Evolutionary conservation across 2,888 invertebrate species (phyloP).

Genomic region (Doris montereyensis): DNA sequence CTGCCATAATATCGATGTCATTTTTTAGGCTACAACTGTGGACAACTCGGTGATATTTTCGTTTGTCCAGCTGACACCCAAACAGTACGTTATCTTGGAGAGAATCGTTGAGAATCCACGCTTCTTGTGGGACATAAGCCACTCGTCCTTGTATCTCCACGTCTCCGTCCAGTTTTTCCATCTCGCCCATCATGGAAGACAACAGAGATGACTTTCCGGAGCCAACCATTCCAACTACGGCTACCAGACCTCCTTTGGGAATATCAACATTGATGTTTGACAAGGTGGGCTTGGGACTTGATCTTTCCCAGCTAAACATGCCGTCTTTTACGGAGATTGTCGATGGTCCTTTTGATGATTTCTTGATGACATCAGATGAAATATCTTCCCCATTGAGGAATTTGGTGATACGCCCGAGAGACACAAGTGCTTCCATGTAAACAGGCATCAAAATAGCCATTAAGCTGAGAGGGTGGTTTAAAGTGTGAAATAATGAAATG

Average conservation of each 20-base stretch:
- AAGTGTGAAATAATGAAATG: neutral
- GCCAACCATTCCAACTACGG: slow-evolving; percentile 75
- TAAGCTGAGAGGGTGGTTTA: slow-evolving; percentile 4
- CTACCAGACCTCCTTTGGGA: slow-evolving; percentile 66
- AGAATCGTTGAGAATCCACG: slow-evolving; percentile 77
- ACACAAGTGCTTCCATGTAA: neutral
- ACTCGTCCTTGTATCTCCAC: slow-evolving; percentile 80
- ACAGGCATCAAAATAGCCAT: slow-evolving; percentile 9
- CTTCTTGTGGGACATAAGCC: slow-evolving; percentile 73
- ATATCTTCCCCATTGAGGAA: slow-evolving; percentile 22
- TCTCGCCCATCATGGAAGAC: slow-evolving; percentile 90
- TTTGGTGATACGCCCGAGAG: slow-evolving; percentile 8
- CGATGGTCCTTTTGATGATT: neutral
- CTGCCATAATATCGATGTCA: slow-evolving; percentile 75
- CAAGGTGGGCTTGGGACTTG: neutral
- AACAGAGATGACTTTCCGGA: slow-evolving; percentile 81
- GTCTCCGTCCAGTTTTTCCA: slow-evolving; percentile 86
- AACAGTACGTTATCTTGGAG: slow-evolving; percentile 76
- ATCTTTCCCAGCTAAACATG: slow-evolving; percentile 21
- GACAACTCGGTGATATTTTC: slow-evolving; percentile 60
- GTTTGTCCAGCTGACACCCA: slow-evolving; percentile 70
- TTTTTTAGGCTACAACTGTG: slow-evolving; percentile 73
- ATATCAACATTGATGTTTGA: slow-evolving; percentile 55
- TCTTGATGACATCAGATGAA: slow-evolving; percentile 4
- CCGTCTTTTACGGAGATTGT: slow-evolving; percentile 24